A percentile compares a stretch with the other conserved stretches of the same genome.
phyloP scores from a whole-genome alignment of 2,797 vertebrate genomes.

The Heliangelus exortis region DNA sequence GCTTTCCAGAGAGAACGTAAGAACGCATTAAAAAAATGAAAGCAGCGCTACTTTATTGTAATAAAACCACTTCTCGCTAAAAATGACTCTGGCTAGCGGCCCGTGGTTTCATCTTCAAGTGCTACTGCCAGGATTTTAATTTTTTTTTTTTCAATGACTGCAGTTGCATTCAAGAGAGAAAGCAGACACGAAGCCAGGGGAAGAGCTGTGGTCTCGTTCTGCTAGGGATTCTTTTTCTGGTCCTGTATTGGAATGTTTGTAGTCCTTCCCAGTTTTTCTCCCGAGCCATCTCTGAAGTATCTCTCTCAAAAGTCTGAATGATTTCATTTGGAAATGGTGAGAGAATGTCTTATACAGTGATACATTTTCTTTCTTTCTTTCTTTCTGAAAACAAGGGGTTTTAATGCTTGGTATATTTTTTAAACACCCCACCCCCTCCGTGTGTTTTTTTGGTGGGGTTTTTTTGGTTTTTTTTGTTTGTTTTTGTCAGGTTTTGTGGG shows the following conservation, averaged over 20 bases:
- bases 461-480: background rate
- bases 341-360: background rate
- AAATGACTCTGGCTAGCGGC: background rate
- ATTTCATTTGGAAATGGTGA: background rate
- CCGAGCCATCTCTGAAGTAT: background rate
- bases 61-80: background rate
- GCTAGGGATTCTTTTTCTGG: background rate
- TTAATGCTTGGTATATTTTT: background rate
- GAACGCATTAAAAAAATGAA: background rate
- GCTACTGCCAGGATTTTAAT: background rate
- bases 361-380: background rate
- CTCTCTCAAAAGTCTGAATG: background rate
- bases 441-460: background rate
- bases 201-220: background rate
- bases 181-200: background rate
- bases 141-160: background rate
- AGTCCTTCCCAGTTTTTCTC: background rate
- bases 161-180: background rate
- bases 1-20: background rate
- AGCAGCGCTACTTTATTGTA: background rate
- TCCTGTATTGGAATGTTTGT: fast-evolving
- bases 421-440: too few relatives aligned
- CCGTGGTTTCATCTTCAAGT: background rate
- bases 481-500: too few relatives aligned
- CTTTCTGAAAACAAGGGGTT: background rate